Percentiles rank a stretch among this genome's conserved stretches.
phyloP scores from a whole-genome alignment of 2,113 vertebrate genomes.

The Labrus mixtus region DNA sequence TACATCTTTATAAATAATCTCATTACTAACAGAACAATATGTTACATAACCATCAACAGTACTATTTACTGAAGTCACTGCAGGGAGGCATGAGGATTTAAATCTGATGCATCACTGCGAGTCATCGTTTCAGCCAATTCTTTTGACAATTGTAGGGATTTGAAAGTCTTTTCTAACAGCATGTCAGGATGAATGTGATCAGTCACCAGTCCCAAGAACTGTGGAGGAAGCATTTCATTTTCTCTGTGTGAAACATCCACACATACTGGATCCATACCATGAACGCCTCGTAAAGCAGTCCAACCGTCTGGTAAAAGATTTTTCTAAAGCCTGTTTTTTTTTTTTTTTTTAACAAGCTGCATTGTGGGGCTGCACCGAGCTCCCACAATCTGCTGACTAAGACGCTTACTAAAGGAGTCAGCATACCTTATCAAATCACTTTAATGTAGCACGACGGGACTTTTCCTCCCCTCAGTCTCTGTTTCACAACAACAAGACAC shows the following conservation, averaged over 20 bases:
- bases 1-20: background rate
- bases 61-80: background rate
- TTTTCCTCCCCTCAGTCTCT: slow-evolving; percentile 7
- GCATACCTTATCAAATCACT: slow-evolving; percentile 34
- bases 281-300: slow-evolving; percentile 13
- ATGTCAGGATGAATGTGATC: background rate
- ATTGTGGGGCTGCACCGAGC: slow-evolving; percentile 1
- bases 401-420: background rate
- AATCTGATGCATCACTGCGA: background rate
- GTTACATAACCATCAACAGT: background rate
- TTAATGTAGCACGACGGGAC: slow-evolving; percentile 8
- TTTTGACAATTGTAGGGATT: background rate
- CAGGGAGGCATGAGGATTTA: background rate
- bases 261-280: background rate
- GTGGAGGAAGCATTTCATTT: slow-evolving; percentile 23
- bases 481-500: slow-evolving; percentile 21
- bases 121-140: too few species aligned
- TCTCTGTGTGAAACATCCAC: slow-evolving; percentile 17
- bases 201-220: slow-evolving; percentile 7
- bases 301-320: slow-evolving; percentile 20
- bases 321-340: slow-evolving; percentile 12
- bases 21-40: background rate
- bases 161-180: background rate
- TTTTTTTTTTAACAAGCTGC: slow-evolving; percentile 12
- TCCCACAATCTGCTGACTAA: slow-evolving; percentile 52